Evolutionary conservation across 2,888 invertebrate species (phyloP).

Genomic region (Sclerodermus sp.): DNA sequence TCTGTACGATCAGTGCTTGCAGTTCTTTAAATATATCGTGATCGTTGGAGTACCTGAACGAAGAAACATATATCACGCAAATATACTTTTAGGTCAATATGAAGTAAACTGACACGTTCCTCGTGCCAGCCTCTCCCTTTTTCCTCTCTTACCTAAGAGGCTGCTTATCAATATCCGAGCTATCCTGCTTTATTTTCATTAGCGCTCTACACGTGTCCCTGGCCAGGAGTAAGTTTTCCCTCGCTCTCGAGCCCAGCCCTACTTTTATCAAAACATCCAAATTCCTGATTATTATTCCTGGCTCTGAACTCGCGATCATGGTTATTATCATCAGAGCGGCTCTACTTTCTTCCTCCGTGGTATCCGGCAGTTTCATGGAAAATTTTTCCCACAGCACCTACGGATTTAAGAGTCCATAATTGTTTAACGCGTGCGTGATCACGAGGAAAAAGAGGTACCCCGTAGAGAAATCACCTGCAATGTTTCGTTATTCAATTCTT

Average conservation of each 20-base stretch:
- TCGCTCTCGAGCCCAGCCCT: constrained; percentile 65
- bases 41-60: constrained; percentile 59
- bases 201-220: constrained; percentile 65
- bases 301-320: constrained; percentile 71
- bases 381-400: constrained; percentile 87
- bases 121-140: no score
- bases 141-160: no score
- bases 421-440: no score
- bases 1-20: constrained; percentile 58
- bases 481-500: constrained; percentile 39
- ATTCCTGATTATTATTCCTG: constrained; percentile 68
- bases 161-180: constrained; percentile 47
- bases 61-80: no score
- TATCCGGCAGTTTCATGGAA: constrained; percentile 71
- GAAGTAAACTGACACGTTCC: no score
- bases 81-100: no score
- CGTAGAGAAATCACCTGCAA: constrained; percentile 38
- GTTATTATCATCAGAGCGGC: constrained; percentile 76
- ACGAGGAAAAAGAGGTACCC: no score
- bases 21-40: constrained; percentile 63
- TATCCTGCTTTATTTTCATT: constrained; percentile 57
- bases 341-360: constrained; percentile 71
- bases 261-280: constrained; percentile 73
- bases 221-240: constrained; percentile 61
- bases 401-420: no score